These are phyloP conservation scores for Brachionus angularis DNA, from an alignment of 1,140 invertebrate genomes.

Conservation along the genomic window DNA sequence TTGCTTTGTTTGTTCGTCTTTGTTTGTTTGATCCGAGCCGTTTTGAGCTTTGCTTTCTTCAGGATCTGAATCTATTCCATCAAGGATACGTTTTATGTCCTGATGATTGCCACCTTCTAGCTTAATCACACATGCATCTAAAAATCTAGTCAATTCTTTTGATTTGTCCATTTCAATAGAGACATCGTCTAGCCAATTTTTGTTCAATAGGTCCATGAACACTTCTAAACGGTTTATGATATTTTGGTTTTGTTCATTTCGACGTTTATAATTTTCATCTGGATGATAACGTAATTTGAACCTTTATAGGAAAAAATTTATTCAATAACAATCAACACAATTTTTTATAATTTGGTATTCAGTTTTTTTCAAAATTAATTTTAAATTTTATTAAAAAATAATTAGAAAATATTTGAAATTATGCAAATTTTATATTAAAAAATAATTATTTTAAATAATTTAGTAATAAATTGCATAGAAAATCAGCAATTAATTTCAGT, in stretches of 20 bases:
- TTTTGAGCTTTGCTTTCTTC: background rate
- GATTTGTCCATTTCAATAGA: constrained; percentile 80
- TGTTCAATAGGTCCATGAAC: constrained; percentile 77
- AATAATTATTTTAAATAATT: no score
- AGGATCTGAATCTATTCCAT: background rate
- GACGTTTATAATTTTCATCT: constrained; percentile 65
- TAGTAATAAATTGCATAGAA: no score
- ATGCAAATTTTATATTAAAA: no score
- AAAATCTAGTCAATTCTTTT: constrained; percentile 75
- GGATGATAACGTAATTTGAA: constrained; percentile 45
- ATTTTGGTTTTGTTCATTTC: constrained; percentile 76
- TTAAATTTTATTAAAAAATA: background rate
- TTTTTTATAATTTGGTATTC: background rate
- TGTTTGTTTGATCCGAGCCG: background rate
- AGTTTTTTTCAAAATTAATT: background rate
- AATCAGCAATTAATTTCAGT: no score
- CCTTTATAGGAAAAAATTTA: background rate
- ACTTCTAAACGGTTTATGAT: constrained; percentile 83
- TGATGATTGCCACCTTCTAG: constrained; percentile 93
- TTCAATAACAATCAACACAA: background rate
- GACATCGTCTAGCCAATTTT: constrained; percentile 70
- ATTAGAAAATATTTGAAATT: background rate
- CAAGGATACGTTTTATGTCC: constrained; percentile 67
- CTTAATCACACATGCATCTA: constrained; percentile 89
- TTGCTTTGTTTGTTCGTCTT: background rate